phyloP scores from a whole-genome alignment of 2,797 vertebrate species.

The Scyliorhinus canicula region DNA sequence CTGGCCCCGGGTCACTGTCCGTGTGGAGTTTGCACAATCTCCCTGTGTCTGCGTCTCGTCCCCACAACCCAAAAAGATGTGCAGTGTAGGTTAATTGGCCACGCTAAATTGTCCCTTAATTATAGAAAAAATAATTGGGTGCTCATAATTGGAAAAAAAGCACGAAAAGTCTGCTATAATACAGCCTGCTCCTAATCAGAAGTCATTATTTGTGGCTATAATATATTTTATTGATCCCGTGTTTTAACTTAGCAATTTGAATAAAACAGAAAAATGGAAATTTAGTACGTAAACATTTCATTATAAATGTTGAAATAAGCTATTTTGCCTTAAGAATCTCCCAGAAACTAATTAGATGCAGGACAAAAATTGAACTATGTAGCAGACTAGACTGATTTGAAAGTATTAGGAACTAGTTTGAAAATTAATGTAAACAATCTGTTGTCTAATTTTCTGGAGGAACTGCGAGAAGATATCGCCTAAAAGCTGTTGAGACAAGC shows the following conservation, averaged over 20 bases:
- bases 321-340: neutral
- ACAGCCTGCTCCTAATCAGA: neutral
- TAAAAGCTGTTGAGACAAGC: slow-evolving; percentile 90
- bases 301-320: neutral
- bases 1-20: too few species aligned
- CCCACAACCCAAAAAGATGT: too few species aligned
- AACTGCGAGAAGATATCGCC: slow-evolving; percentile 69
- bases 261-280: neutral
- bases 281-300: neutral
- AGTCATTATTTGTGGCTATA: neutral
- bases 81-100: too few species aligned
- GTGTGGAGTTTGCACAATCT: too few species aligned
- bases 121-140: too few species aligned
- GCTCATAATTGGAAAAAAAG: too few species aligned
- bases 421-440: slow-evolving; percentile 10
- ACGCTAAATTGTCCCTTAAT: too few species aligned
- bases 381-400: neutral
- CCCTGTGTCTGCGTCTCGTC: too few species aligned
- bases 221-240: neutral
- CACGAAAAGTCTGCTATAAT: neutral
- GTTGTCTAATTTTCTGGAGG: slow-evolving; percentile 53
- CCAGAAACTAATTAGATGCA: neutral
- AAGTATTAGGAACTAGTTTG: neutral
- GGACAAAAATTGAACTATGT: neutral
- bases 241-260: neutral